Evolutionary conservation across 2,113 vertebrate species (phyloP).

Genomic region (Hemibates koningsi): DNA sequence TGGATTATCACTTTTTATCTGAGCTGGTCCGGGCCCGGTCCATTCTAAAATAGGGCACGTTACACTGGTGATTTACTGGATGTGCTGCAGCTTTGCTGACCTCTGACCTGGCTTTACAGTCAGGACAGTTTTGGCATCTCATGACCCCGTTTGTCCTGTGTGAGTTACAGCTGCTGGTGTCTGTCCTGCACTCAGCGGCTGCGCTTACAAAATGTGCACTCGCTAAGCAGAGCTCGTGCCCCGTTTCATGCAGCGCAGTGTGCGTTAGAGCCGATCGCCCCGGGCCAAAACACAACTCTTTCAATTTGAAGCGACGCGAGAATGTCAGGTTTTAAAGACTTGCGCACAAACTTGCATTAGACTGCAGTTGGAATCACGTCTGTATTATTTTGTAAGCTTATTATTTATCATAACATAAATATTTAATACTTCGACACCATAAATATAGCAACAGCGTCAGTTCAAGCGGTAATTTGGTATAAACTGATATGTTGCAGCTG

Average conservation of each 20-base stretch:
- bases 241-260: neutral
- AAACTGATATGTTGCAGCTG: neutral
- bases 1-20: neutral
- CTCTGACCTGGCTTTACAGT: slow-evolving; percentile 61
- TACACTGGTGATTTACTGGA: neutral
- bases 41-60: slow-evolving; percentile 21
- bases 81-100: slow-evolving; percentile 7
- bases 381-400: neutral
- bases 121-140: slow-evolving; percentile 50
- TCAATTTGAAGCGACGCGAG: neutral
- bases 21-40: neutral
- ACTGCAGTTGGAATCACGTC: neutral
- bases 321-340: neutral
- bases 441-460: neutral
- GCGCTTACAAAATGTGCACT: neutral
- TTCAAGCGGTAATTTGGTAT: rapidly evolving
- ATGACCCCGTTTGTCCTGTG: slow-evolving; percentile 55
- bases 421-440: neutral
- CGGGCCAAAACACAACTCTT: neutral
- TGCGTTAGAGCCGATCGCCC: rapidly evolving
- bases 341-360: neutral
- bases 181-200: slow-evolving; percentile 2
- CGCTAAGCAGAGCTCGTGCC: neutral
- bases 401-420: neutral
- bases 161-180: slow-evolving; percentile 60